Evolutionary conservation across 1,140 invertebrate species (phyloP), one percentile per base, ranked within the genome.

Genomic region (Leptinotarsa undecemlineata): DNA sequence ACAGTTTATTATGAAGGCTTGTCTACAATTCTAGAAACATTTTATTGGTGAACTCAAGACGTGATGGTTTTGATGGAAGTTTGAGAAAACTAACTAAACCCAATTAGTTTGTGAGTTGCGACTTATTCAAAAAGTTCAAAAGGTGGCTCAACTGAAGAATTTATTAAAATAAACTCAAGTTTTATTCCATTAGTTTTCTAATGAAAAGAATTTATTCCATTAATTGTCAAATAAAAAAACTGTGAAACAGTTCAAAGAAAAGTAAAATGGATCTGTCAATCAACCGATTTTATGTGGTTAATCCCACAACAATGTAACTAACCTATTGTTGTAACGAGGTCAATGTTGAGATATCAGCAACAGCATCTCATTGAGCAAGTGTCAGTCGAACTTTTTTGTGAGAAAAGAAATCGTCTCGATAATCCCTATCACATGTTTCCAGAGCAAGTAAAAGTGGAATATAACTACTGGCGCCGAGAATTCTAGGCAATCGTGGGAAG

Each of bases 371-470:
- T 57, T n/a, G 51, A 57, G 3, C n/a, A 15, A 57, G 51, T 57
- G 51, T 57, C 51, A 19, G 51, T 17, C 17, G 17, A 19, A 19
- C 51, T 19, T 57, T 57, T 42, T 42, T 17, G 6, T 19, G n/a
- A 57, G 51, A 57, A 17, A 17, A n/a, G 51, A 57, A 57, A 57
- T 57, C 51, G 51, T 57, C n/a, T 57, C 17, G 51, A 57, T 57
- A 57, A 57, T 57, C 51, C 51, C 5, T 57, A 57, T 2, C n/a
- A 19, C 51, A 57, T 57, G 51, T 57, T 57, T 57, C 6, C 51
- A 57, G 51, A 57, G 51, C 51, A 57, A 57, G 51, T 57, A 57
- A 57, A 57, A 57, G 51, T 57, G 33, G 33, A 57, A 17, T 57
- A 57, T 57, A n/a, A 8, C n/a, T n/a, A 57, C 4, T 57, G 51